Evolutionary conservation across 2,113 vertebrate species (phyloP).

Genomic region (Oreochromis aureus): DNA sequence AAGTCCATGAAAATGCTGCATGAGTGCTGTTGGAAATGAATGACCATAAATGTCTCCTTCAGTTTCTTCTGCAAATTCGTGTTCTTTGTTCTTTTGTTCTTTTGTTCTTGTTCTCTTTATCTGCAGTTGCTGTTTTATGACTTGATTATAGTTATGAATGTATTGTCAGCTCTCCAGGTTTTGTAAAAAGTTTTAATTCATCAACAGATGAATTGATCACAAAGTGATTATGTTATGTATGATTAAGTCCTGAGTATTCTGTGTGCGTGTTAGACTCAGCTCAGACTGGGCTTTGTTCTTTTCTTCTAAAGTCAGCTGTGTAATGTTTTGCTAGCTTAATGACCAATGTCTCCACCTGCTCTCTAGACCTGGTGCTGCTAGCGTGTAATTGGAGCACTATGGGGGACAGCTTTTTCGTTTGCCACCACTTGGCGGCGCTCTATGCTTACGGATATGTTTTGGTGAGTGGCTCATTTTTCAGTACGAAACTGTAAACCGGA

Average conservation of each 20-base stretch:
- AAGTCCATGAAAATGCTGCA: not conserved
- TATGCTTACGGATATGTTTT: conserved; percentile 80
- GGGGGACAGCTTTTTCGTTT: conserved; percentile 78
- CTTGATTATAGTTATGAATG: not conserved
- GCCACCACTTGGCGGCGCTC: conserved; percentile 80
- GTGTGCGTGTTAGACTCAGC: not conserved
- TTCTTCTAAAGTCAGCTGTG: not conserved
- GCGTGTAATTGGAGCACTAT: conserved; percentile 78
- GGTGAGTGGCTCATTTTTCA: conserved; percentile 57
- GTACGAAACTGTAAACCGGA: not conserved
- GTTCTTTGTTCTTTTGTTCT: not conserved
- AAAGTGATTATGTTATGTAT: not conserved
- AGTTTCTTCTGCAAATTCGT: not conserved
- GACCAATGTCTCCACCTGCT: not conserved
- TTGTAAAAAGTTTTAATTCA: not conserved
- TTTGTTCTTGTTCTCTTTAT: not conserved
- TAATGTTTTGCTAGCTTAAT: not conserved
- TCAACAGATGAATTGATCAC: not conserved
- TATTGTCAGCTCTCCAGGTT: not conserved
- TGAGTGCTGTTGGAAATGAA: not conserved
- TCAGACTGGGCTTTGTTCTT: not conserved
- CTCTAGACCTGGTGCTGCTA: conserved; percentile 74
- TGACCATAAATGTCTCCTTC: not conserved
- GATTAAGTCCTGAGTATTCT: not conserved
- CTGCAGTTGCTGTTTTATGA: not conserved